Conservation (phyloP, 2,113 vertebrate species). For the Dipodomys ordii region DNA sequence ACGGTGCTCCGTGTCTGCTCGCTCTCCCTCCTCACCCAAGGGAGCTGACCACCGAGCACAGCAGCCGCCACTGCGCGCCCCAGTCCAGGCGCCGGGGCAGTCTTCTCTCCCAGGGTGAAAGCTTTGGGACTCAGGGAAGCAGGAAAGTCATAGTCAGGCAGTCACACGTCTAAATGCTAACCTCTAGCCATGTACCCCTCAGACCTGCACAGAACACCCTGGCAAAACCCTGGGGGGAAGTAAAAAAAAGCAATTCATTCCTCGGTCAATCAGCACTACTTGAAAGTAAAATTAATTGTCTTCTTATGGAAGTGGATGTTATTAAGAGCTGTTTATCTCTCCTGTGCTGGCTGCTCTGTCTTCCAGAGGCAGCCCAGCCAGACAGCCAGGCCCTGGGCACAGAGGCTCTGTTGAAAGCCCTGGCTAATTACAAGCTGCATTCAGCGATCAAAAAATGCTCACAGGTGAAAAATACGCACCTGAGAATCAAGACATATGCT, state of each 20-base stretch:
- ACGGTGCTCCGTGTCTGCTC: no score
- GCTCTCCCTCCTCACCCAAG: no score
- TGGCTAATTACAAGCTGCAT: constrained; percentile 44
- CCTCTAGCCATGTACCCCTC: constrained; percentile 13
- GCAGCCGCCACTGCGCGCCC: background rate
- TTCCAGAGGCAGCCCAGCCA: background rate
- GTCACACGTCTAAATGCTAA: no score
- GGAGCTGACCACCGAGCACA: no score
- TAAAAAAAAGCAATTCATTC: background rate
- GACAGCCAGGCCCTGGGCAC: fast-evolving
- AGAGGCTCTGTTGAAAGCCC: constrained; percentile 52
- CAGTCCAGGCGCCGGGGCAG: background rate
- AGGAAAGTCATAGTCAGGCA: constrained; percentile 24
- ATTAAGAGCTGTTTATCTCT: background rate
- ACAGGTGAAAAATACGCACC: constrained; percentile 49
- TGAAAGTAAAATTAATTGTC: background rate
- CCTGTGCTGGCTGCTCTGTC: background rate
- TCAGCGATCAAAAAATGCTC: constrained; percentile 22
- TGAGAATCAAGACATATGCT: constrained; percentile 38
- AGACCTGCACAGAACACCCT: background rate
- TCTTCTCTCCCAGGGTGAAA: background rate
- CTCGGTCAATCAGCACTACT: background rate
- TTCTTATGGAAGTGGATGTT: background rate
- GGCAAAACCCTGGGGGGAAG: background rate
- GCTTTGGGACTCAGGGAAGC: constrained; percentile 18